Evolutionary conservation across 2,888 invertebrate species (phyloP), one percentile per base, ranked within the genome.

Genomic region (Bombylius discolor): DNA sequence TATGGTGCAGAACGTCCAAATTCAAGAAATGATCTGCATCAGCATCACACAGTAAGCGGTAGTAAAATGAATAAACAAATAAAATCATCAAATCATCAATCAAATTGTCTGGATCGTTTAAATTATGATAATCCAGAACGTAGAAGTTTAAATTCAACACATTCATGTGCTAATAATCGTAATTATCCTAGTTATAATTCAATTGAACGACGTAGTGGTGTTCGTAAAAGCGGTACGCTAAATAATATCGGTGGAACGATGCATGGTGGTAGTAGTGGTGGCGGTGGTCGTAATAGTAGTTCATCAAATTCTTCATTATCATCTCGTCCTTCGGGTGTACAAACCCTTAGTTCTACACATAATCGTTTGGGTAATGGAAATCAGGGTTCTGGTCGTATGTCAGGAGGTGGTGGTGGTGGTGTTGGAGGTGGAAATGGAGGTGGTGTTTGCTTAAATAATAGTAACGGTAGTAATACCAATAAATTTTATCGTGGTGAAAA

Each of bases 201-300:
- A 4, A 74, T 70, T 54, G 74, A 73, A 48, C 63, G 69, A 13
- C 63, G 66, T 13, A 58, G 58, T 57, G 68, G 68, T n/a, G 67
- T 73, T 7, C 67, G 72, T 3, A 74, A 74, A 58, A 73, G 72
- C 58, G 73, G 72, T 45, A 74, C 73, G 8, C 61, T 71, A 9
- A 71, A 67, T 54, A 73, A 67, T 56, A 71, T 72, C 58, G 66
- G 64, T 5, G 67, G 64, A 31, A 59, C 58, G 23, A 49, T 55
- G 39, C 58, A 59, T 45, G 53, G 55, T 31, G 53, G 59, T 31
- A 53, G 51, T 32, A 39, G 11, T 46, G 47, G 14, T 55, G 58
- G 58, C 3, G 58, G 58, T 14, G 61, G 60, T 14, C 60, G 62
- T 4, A 63, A 62, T 52, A 60, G 63, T 39, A 62, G 62, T 36